A percentile compares a stretch with the other conserved stretches of the same genome.
Evolutionary conservation across 2,797 vertebrate genomes (phyloP).

Genomic region (Gephyroberyx darwinii): DNA sequence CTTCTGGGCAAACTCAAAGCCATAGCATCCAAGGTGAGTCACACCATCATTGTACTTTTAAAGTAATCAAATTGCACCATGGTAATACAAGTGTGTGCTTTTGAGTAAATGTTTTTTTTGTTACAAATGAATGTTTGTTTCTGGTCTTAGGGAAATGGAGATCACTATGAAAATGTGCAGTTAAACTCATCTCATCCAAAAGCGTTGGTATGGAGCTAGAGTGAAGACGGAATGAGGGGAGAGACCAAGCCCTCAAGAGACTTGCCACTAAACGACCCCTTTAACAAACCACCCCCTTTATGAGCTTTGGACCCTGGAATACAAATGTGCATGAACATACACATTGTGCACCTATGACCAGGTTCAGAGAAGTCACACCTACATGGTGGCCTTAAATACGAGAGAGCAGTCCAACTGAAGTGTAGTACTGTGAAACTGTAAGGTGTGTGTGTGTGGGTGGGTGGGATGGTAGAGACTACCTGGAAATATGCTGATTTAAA

Average conservation of each 20-base stretch:
- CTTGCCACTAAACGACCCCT: slow-evolving; percentile 47
- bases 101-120: neutral
- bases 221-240: slow-evolving; percentile 3
- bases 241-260: slow-evolving; percentile 39
- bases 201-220: slow-evolving; percentile 84
- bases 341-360: slow-evolving; percentile 42
- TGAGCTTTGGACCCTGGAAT: slow-evolving; percentile 62
- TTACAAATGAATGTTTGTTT: slow-evolving; percentile 50
- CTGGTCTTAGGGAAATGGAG: slow-evolving; percentile 85
- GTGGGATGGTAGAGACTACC: slow-evolving; percentile 41
- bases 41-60: neutral
- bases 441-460: slow-evolving; percentile 27
- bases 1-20: slow-evolving; percentile 94
- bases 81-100: neutral
- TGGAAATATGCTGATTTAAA: slow-evolving; percentile 40
- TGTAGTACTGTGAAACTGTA: slow-evolving; percentile 38
- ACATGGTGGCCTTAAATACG: slow-evolving; percentile 71
- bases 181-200: slow-evolving; percentile 89
- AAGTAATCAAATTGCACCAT: neutral
- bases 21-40: slow-evolving; percentile 92
- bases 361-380: slow-evolving; percentile 48
- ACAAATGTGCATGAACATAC: slow-evolving; percentile 34
- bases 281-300: slow-evolving; percentile 53
- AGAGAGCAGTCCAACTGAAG: slow-evolving; percentile 48
- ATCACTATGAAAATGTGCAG: slow-evolving; percentile 93